Evolutionary conservation across 2,113 vertebrate species (phyloP), one percentile per base, ranked within the genome.

Genomic region (Chitala chitala): DNA sequence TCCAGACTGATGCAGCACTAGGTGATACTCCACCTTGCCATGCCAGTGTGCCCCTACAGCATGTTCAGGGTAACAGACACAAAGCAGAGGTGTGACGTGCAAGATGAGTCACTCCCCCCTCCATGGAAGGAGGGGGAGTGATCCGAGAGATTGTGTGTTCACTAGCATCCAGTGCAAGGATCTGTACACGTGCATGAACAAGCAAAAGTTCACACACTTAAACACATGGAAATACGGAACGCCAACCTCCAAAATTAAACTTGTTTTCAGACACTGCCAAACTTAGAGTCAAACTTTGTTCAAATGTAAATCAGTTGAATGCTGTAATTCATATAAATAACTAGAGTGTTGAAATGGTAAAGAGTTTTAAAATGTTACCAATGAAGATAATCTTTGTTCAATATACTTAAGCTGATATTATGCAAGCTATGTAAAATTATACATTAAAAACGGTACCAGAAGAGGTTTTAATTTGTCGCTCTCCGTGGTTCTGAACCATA

Each of bases 401-500:
- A 51, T 20, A 51, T 51, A 51, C 48, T 51, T 51, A 8, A 51
- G 48, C 12, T 51, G n/a, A n/a, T n/a, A n/a, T n/a, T n/a, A n/a
- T n/a, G n/a, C n/a, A n/a, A n/a, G n/a, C 33, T 59, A 15, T 36
- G n/a, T 63, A 9, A 38, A 63, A 36, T 38, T 24, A n/a, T 51
- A 56, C 70, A 46, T 24, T 54, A 55, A 77, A 46, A 42, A 69
- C 20, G 50, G 42, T 68, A 53, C 20, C n/a, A 44, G 55, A 42
- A 54, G 6, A 15, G 26, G 40, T 13, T n/a, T n/a, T n/a, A n/a
- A n/a, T n/a, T n/a, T n/a, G 55, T 1, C 29, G 71, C 81, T 82
- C 53, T 80, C 81, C 78, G 55, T 72, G 78, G 81, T 82, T 8
- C 78, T 82, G 79, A 82, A 79, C 71, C 1, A 24, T 20, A 50